A percentile compares a stretch with the other conserved stretches of the same genome.
These are phyloP conservation scores for Lateolabrax maculatus DNA, from an alignment of 2,797 vertebrate species.

Conservation along the genomic window DNA sequence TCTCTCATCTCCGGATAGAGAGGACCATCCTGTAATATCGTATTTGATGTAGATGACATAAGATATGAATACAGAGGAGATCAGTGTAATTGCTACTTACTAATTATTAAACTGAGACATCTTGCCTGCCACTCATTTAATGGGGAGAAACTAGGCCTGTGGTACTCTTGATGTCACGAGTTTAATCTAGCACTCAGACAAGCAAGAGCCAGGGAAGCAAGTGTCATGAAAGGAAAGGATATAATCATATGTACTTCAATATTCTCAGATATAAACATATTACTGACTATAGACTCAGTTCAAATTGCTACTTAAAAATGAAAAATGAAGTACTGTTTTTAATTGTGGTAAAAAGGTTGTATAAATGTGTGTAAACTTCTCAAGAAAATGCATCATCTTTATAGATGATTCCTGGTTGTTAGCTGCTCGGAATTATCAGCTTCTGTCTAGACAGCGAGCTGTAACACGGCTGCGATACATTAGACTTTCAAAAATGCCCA, in stretches of 20 bases:
- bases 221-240: no score
- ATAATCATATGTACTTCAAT: background rate
- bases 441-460: background rate
- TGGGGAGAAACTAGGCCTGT: no score
- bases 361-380: background rate
- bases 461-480: background rate
- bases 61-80: constrained; percentile 26
- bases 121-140: background rate
- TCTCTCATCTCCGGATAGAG: constrained; percentile 36
- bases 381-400: background rate
- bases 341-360: background rate
- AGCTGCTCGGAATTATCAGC: background rate
- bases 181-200: no score
- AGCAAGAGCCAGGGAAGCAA: no score
- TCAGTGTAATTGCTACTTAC: constrained; percentile 4
- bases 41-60: constrained; percentile 30
- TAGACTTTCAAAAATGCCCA: background rate
- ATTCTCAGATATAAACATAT: background rate
- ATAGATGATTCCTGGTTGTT: background rate
- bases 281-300: background rate
- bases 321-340: background rate
- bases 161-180: no score
- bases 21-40: constrained; percentile 42
- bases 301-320: background rate
- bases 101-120: constrained; percentile 43